These are phyloP conservation scores for Scotopteryx bipunctaria DNA, from an alignment of 2,888 invertebrate genomes.

Conservation along the genomic window DNA sequence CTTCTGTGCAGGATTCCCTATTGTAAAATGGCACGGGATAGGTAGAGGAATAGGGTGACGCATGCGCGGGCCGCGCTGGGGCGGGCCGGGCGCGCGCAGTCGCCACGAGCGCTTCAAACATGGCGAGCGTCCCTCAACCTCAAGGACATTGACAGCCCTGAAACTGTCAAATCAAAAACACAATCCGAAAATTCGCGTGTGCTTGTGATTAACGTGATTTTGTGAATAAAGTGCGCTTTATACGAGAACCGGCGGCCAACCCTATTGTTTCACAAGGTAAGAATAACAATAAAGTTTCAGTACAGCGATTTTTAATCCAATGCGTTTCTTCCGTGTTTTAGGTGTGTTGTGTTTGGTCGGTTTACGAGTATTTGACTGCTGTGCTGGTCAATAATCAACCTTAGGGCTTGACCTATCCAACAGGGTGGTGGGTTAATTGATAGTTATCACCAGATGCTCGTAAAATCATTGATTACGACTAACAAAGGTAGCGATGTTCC, in stretches of 20 bases:
- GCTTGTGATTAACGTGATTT: constrained; percentile 35
- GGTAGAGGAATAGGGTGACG: constrained; percentile 73
- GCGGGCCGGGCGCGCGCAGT: constrained; percentile 74
- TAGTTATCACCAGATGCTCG: neutral
- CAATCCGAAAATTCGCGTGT: constrained; percentile 34
- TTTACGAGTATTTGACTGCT: constrained; percentile 1
- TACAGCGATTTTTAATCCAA: constrained; percentile 7
- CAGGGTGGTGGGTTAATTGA: neutral
- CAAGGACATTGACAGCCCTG: constrained; percentile 73
- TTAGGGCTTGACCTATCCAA: constrained; percentile 6
- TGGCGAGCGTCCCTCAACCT: constrained; percentile 74
- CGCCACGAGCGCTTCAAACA: constrained; percentile 79
- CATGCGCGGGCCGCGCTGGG: constrained; percentile 68
- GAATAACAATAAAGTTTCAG: constrained; percentile 32
- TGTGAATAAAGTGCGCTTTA: constrained; percentile 57
- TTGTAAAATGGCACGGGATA: constrained; percentile 40
- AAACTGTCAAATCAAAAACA: constrained; percentile 29
- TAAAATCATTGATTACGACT: constrained; percentile 1
- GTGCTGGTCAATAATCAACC: constrained; percentile 1
- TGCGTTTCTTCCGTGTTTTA: constrained; percentile 26
- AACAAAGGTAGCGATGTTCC: neutral
- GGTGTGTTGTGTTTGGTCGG: constrained; percentile 13
- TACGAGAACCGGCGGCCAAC: constrained; percentile 59
- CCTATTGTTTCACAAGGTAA: constrained; percentile 68
- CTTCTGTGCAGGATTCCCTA: constrained; percentile 6